A percentile compares a stretch with the other conserved stretches of the same genome.
These are phyloP conservation scores for Metallyticus violacea DNA, from an alignment of 2,888 invertebrate species.

Conservation along the genomic window DNA sequence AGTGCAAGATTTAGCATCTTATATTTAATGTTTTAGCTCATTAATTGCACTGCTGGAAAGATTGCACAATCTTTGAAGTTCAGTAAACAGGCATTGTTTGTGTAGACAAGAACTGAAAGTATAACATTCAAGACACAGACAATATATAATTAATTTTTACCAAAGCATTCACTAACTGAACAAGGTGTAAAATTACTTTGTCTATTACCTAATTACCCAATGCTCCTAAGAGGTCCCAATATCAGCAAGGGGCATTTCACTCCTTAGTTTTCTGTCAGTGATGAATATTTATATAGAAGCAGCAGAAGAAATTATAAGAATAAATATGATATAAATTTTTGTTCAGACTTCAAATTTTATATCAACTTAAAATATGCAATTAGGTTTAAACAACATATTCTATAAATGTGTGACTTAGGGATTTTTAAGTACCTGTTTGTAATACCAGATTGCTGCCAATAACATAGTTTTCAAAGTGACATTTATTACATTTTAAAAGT, in stretches of 20 bases:
- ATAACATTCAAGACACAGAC: background rate
- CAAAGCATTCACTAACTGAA: background rate
- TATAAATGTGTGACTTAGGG: background rate
- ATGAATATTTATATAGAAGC: background rate
- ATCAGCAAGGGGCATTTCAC: background rate
- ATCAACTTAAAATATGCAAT: background rate
- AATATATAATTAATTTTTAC: background rate
- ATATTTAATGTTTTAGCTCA: no score
- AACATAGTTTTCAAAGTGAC: background rate
- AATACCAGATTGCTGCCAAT: background rate
- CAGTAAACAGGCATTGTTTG: no score
- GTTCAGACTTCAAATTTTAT: background rate
- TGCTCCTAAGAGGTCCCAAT: background rate
- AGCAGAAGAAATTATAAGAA: background rate
- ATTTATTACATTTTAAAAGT: background rate
- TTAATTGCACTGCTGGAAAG: no score
- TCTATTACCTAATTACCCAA: no score
- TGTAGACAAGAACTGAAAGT: background rate
- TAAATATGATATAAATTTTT: background rate
- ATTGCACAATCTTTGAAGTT: no score
- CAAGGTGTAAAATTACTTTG: background rate
- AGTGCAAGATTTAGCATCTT: no score
- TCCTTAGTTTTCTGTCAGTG: background rate
- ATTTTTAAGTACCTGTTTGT: background rate
- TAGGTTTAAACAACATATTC: background rate